These are phyloP conservation scores for Periplaneta americana DNA, from an alignment of 1,140 invertebrate species.

Conservation along the genomic window DNA sequence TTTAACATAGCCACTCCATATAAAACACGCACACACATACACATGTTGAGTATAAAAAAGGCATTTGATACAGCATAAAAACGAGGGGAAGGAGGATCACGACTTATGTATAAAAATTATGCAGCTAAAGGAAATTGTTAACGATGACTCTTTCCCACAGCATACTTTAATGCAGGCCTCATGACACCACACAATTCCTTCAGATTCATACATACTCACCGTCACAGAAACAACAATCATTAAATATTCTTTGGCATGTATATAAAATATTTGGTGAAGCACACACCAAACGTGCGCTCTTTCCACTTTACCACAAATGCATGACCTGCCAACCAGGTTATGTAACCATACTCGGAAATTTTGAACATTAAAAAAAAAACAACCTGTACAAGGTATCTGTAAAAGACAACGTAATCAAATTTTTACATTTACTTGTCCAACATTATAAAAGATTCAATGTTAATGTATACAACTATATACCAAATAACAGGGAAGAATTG, in stretches of 20 bases:
- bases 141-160: no score
- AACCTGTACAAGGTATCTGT: neutral
- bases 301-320: neutral
- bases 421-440: no score
- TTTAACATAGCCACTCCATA: neutral
- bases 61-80: neutral
- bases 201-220: neutral
- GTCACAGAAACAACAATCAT: no score
- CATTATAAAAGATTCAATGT: no score
- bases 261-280: neutral
- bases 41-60: neutral
- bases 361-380: neutral
- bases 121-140: neutral
- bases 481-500: no score
- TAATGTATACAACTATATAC: no score
- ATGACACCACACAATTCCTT: neutral
- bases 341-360: neutral
- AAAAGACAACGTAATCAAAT: no score
- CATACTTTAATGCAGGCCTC: neutral
- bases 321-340: neutral
- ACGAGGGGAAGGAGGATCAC: neutral
- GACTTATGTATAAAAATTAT: neutral
- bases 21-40: neutral
- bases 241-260: neutral
- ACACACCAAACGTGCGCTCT: neutral